A percentile compares a stretch with the other conserved stretches of the same genome.
Conservation (phyloP, 2,113 vertebrate species). For the Delphinapterus leucas region DNA sequence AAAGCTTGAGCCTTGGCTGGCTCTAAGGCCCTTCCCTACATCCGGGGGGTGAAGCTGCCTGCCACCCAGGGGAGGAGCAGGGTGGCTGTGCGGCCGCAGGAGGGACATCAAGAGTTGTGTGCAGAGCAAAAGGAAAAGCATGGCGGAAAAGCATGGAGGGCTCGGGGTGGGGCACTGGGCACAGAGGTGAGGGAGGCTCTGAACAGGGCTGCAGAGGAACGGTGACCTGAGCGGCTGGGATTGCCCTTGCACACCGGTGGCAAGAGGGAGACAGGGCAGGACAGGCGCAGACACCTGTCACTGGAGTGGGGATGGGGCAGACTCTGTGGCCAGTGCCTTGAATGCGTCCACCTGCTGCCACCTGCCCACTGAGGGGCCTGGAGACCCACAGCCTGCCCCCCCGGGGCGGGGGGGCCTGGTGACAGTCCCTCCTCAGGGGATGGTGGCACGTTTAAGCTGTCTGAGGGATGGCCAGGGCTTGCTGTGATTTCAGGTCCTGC, state of each 20-base stretch:
- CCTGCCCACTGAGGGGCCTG: too few relatives aligned
- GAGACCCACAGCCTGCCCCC: not conserved
- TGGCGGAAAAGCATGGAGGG: not conserved
- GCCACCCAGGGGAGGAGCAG: not conserved
- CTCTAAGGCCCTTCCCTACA: not conserved
- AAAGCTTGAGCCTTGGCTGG: not conserved
- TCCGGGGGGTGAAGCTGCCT: not conserved
- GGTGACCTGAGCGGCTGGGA: too few relatives aligned
- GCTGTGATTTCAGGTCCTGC: not conserved
- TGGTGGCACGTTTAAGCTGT: not conserved
- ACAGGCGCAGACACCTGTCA: rapidly evolving
- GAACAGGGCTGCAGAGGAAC: not conserved
- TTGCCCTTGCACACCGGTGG: too few relatives aligned
- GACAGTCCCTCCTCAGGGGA: not conserved
- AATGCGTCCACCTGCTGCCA: rapidly evolving
- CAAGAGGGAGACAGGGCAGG: not conserved
- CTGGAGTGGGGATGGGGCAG: not conserved
- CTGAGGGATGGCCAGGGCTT: not conserved
- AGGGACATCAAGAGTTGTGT: not conserved
- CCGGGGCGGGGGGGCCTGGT: too few relatives aligned
- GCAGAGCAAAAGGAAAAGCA: too few relatives aligned
- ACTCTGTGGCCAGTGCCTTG: not conserved
- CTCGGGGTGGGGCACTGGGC: too few relatives aligned
- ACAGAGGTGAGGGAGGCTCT: too few relatives aligned
- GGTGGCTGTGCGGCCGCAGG: not conserved